Percentiles rank a stretch among this genome's conserved stretches.
These are phyloP conservation scores for Dryobota labecula DNA, from an alignment of 2,888 invertebrate genomes.

Conservation along the genomic window DNA sequence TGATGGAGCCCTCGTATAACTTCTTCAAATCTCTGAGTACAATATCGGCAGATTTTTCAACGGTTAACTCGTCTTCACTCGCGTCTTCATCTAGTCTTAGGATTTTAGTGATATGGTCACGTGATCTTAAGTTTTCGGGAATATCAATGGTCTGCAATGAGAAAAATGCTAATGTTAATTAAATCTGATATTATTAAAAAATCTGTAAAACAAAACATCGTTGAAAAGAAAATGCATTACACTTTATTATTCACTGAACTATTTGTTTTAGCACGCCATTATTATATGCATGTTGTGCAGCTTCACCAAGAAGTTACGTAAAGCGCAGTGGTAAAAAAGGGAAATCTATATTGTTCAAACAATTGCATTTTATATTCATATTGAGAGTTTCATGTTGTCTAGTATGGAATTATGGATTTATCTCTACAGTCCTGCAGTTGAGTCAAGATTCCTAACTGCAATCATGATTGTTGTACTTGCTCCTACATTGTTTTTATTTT, in stretches of 20 bases:
- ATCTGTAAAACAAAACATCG: background rate
- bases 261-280: background rate
- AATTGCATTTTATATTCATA: background rate
- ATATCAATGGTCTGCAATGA: conserved; percentile 92
- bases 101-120: conserved; percentile 95
- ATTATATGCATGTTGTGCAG: background rate
- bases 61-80: conserved; percentile 92
- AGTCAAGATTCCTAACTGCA: background rate
- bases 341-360: background rate
- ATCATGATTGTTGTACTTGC: background rate
- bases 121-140: conserved; percentile 94
- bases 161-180: background rate
- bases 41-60: conserved; percentile 94
- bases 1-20: conserved; percentile 96
- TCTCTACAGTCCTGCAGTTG: background rate
- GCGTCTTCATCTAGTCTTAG: conserved; percentile 95
- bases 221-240: background rate
- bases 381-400: background rate
- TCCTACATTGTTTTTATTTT: background rate
- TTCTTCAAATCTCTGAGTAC: conserved; percentile 96
- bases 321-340: background rate
- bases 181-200: background rate
- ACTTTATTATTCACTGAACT: background rate
- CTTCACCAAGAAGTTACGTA: background rate
- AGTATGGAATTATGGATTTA: background rate